phyloP scores from a whole-genome alignment of 2,797 vertebrate species.

The Borostomias antarcticus region DNA sequence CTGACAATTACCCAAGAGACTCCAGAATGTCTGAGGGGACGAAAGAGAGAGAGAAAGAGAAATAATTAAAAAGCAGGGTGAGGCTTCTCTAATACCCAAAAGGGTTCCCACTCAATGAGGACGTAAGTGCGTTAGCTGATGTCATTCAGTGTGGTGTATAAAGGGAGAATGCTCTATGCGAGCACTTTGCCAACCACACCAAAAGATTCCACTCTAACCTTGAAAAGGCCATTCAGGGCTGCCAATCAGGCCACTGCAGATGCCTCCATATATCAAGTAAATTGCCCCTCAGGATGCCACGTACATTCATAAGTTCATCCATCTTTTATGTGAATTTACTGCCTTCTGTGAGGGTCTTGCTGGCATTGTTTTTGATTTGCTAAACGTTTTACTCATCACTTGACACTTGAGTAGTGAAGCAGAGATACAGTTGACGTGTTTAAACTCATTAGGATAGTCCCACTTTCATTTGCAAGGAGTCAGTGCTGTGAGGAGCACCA shows the following conservation, averaged over 20 bases:
- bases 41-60: conserved; percentile 60
- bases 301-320: conserved; percentile 23
- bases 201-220: conserved; percentile 40
- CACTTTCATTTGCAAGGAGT: no score
- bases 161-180: conserved; percentile 39
- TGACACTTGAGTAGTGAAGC: background rate
- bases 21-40: conserved; percentile 79
- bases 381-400: background rate
- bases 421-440: background rate
- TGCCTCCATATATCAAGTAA: conserved; percentile 35
- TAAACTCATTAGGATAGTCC: no score
- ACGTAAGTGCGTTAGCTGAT: conserved; percentile 53
- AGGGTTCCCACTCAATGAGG: conserved; percentile 56
- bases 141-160: conserved; percentile 48
- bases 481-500: no score
- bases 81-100: conserved; percentile 59
- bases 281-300: conserved; percentile 27
- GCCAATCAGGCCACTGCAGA: conserved; percentile 41
- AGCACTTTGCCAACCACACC: conserved; percentile 46
- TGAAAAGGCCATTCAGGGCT: conserved; percentile 52
- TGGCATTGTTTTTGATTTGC: background rate
- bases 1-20: conserved; percentile 76
- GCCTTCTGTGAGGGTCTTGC: background rate
- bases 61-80: conserved; percentile 74
- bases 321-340: conserved; percentile 21